Base-by-base conservation (phyloP, 2,888 invertebrate species). In the Lepidochrysops patricia region DNA sequence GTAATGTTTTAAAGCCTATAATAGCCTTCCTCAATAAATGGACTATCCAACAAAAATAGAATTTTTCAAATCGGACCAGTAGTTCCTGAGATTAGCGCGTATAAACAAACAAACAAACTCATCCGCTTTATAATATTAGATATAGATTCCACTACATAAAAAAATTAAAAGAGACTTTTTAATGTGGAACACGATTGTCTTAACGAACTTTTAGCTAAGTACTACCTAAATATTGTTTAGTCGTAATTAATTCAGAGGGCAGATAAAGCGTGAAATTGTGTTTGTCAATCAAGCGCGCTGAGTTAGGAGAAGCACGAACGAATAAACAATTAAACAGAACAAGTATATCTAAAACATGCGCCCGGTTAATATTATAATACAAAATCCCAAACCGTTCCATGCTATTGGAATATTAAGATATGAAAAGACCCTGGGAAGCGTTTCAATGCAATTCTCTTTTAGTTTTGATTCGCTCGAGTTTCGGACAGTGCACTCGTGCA, bases 401-500 rank as follows among this genome's bases (percentile, higher is more conserved):
- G 26, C 58, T 32, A 35, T 59, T 59, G 25, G 59, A 52, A 52
- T 59, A 54, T 54, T 54, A 26, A 49, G 58, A 32, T 49, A 34
- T 52, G 59, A 35, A 35, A 57, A 35, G 34, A 52, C 9, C 37
- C 52, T 54, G 23, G 52, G 52, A 52, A 59, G 23, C 52, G 29
- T 54, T 52, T 19, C 48, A 48, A 52, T 59, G 50, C 15, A 35
- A 59, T 52, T 52, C 37, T 34, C 50, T 27, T 35, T 52, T 35
- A 52, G 59, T 59, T 58, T 32, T 12, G 58, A 49, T 50, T 58
- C 49, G 49, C 23, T 35, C 7, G 35, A 59, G 37, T 52, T 50
- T 52, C 52, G 52, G 27, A 35, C 35, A 9, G 59, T n/a, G 52
- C 58, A 58, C 2, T 59, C 59, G 59, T 52, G 59, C 59, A 52